Evolutionary conservation across 1,140 invertebrate species (phyloP).

Genomic region (Drosophila funebris): DNA sequence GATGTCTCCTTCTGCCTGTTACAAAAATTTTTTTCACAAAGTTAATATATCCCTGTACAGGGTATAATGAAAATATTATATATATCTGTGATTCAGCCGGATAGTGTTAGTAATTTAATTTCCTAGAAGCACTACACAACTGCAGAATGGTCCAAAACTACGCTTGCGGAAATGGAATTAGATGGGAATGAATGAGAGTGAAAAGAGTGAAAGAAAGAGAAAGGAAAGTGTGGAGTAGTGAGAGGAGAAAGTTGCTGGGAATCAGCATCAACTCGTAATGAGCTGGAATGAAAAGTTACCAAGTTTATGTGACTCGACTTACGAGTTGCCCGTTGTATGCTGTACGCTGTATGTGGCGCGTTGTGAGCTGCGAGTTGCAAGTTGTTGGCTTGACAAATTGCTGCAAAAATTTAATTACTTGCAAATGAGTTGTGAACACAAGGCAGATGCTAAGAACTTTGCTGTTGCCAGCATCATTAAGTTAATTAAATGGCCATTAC

Average conservation of each 20-base stretch:
- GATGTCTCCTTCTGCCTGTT: no score
- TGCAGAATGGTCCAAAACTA: conserved; percentile 58
- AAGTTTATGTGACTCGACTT: conserved; percentile 63
- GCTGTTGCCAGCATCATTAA: conserved; percentile 39
- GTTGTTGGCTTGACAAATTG: conserved; percentile 57
- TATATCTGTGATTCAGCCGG: conserved; percentile 40
- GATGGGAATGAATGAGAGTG: conserved; percentile 16
- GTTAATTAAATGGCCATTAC: conserved; percentile 55
- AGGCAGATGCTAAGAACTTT: conserved; percentile 30
- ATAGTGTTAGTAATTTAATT: conserved; percentile 76
- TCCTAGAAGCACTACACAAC: conserved; percentile 51
- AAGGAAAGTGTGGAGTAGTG: not conserved
- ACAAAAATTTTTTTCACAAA: no score
- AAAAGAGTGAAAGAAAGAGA: not conserved
- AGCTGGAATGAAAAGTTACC: conserved; percentile 50
- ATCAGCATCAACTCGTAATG: conserved; percentile 38
- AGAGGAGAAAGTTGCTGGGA: conserved; percentile 1
- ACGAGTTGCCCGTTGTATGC: not conserved
- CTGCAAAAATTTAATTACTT: conserved; percentile 61
- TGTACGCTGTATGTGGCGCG: not conserved
- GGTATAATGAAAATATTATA: not conserved
- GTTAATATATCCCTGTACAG: no score
- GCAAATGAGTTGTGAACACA: conserved; percentile 58
- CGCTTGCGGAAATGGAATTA: conserved; percentile 70
- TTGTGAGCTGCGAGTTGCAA: not conserved